Conservation (phyloP, 1,140 invertebrate species). For the Magallana ariakensis region DNA sequence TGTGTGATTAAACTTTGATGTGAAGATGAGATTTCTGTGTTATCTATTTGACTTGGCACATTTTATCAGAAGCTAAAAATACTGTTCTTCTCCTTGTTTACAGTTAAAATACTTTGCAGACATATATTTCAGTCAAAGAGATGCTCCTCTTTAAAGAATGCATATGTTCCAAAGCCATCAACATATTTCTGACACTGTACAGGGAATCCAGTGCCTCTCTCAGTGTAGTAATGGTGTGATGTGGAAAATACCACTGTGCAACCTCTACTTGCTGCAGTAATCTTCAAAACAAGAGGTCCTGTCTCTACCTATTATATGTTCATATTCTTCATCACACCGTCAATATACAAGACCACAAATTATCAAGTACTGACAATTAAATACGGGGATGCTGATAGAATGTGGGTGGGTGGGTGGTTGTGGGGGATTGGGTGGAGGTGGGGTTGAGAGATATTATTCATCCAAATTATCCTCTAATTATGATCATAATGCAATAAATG, state of each 20-base stretch:
- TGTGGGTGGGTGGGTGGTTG: no score
- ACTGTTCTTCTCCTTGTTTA: slow-evolving; percentile 14
- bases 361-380: no score
- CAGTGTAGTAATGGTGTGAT: not conserved
- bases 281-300: not conserved
- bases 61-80: slow-evolving; percentile 25
- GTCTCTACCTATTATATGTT: not conserved
- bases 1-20: slow-evolving; percentile 36
- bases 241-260: not conserved
- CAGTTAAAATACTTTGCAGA: slow-evolving; percentile 1
- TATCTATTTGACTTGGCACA: slow-evolving; percentile 19
- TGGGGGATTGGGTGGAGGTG: no score
- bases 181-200: not conserved
- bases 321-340: no score
- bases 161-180: not conserved
- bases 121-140: not conserved
- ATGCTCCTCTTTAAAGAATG: not conserved
- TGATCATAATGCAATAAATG: no score
- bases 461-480: no score
- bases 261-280: not conserved
- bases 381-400: no score
- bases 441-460: no score
- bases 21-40: slow-evolving; percentile 17
- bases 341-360: no score
- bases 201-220: not conserved